Evolutionary conservation across 2,113 vertebrate species (phyloP).

Genomic region (Gracilinanus agilis): DNA sequence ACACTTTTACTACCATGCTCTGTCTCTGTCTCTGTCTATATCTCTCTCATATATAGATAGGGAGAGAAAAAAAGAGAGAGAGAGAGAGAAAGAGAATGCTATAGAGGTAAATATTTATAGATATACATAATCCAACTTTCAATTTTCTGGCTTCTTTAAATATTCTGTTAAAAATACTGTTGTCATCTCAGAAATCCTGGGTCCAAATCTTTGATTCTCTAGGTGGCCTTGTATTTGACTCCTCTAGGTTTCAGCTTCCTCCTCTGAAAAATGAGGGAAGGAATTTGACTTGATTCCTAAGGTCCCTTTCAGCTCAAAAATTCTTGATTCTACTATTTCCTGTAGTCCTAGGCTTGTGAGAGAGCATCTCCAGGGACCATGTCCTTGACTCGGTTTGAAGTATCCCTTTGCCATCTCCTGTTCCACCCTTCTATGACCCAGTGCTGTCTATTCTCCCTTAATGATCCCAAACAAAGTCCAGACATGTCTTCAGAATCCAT

Average conservation of each 20-base stretch:
- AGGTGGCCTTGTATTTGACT: background rate
- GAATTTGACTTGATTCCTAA: background rate
- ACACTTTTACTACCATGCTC: no score
- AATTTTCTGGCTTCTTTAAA: background rate
- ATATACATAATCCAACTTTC: no score
- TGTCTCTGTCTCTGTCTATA: no score
- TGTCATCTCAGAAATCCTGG: background rate
- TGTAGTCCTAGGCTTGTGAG: background rate
- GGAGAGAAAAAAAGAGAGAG: no score
- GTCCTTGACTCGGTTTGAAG: background rate
- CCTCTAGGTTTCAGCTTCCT: background rate
- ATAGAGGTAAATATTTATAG: no score
- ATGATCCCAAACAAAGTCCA: background rate
- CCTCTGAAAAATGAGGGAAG: constrained; percentile 49
- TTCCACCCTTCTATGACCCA: background rate
- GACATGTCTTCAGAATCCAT: constrained; percentile 28
- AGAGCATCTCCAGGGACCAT: background rate
- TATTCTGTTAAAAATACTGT: background rate
- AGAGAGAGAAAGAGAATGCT: no score
- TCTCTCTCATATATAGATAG: no score
- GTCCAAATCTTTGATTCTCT: background rate
- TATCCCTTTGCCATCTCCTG: constrained; percentile 25
- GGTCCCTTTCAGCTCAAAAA: constrained; percentile 29
- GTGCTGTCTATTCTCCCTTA: background rate
- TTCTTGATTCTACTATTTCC: background rate